Conservation (phyloP, 2,888 invertebrate species). For the Koerneria pararmatus region DNA sequence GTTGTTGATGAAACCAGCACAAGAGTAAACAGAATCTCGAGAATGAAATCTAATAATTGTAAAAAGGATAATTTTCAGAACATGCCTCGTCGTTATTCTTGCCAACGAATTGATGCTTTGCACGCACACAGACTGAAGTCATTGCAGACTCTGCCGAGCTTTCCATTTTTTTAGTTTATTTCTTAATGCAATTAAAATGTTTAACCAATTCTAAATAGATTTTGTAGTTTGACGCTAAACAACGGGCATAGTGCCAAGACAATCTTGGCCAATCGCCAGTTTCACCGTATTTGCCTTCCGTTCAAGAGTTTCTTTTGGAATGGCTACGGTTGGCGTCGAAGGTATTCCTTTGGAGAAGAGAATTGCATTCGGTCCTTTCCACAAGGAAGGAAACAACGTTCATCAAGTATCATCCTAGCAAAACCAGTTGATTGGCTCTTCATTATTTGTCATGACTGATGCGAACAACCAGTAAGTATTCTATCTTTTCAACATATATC, state of each 20-base stretch:
- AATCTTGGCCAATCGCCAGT: slow-evolving; percentile 11
- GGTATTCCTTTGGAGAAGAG: too few species aligned
- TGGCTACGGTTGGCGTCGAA: neutral
- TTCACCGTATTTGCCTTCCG: neutral
- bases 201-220: neutral
- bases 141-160: neutral
- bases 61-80: slow-evolving; percentile 15
- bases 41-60: too few species aligned
- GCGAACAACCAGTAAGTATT: slow-evolving; percentile 34
- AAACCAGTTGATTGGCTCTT: too few species aligned
- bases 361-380: too few species aligned
- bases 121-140: slow-evolving; percentile 69
- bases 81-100: slow-evolving; percentile 89
- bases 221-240: neutral
- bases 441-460: slow-evolving; percentile 46
- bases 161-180: neutral
- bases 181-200: neutral
- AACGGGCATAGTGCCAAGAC: slow-evolving; percentile 4
- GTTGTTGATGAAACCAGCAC: too few species aligned
- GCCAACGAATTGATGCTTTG: slow-evolving; percentile 86
- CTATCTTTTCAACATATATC: slow-evolving; percentile 11
- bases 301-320: slow-evolving; percentile 5
- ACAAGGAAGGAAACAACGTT: too few species aligned
- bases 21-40: neutral
- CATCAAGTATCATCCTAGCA: too few species aligned